phyloP scores from a whole-genome alignment of 1,140 invertebrate genomes.

The Trichomalopsis sarcophagae region DNA sequence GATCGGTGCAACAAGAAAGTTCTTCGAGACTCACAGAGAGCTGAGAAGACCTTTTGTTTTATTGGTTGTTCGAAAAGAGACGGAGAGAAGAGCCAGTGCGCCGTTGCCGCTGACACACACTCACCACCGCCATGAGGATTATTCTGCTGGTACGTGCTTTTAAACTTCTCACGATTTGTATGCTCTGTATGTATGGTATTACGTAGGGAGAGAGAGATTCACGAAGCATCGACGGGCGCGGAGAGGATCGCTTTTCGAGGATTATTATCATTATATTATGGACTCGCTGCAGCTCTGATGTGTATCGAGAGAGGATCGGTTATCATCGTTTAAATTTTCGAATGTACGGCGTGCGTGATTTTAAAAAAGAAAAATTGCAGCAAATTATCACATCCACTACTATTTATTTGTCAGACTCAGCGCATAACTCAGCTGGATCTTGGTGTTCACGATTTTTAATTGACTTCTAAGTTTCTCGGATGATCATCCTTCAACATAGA shows the following conservation, averaged over 20 bases:
- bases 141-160: slow-evolving; percentile 69
- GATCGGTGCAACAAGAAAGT: not conserved
- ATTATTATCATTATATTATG: not conserved
- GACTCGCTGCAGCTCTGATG: too few relatives aligned
- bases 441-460: slow-evolving; percentile 15
- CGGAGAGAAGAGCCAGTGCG: not conserved
- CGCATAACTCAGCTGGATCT: not conserved
- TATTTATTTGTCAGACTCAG: too few relatives aligned
- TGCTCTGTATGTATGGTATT: not conserved
- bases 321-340: too few relatives aligned
- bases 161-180: slow-evolving; percentile 13
- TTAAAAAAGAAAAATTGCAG: too few relatives aligned
- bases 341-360: too few relatives aligned
- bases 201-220: not conserved
- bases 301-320: too few relatives aligned
- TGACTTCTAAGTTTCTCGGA: slow-evolving; percentile 19
- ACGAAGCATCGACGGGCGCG: not conserved
- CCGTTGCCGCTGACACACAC: not conserved
- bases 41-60: not conserved
- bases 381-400: too few relatives aligned
- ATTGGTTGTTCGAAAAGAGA: not conserved
- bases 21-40: not conserved
- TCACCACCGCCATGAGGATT: slow-evolving; percentile 70
- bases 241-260: not conserved
- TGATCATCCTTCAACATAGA: slow-evolving; percentile 1